Base-by-base conservation (phyloP, 2,113 vertebrate species). In the Porphyrio hochstetteri region DNA sequence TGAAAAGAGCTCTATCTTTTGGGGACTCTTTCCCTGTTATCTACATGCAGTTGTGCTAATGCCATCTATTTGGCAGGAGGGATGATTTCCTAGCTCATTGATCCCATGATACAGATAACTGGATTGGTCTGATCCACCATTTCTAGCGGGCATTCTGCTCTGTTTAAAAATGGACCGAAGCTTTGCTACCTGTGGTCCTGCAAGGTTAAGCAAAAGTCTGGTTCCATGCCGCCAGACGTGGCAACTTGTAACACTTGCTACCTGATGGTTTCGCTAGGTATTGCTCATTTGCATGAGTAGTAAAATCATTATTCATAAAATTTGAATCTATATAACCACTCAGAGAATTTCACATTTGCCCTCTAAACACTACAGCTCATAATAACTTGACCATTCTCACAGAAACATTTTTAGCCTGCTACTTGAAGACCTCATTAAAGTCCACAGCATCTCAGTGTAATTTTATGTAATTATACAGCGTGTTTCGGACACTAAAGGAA, bases 81-180 rank as follows among this genome's bases (percentile, higher is more conserved):
- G 13, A 67, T 38, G 33, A 44, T 86, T 76, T 88, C 74, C 50
- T 40, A 90, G 44, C 55, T 84, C 81, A 69, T 29, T 57, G 79
- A 87, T 93, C 50, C 60, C 69, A 71, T 79, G 59, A 84, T 50
- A 60, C 52, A 93, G 64, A 86, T 35, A 93, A 96, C 90, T 35
- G 50, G 68, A 83, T 93, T 86, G 13, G 23, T 88, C 40, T 76
- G 52, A 78, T 72, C 44, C 65, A 86, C 59, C 13, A n/a, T 57
- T 86, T 75, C 53, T 65, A 72, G 38, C 25, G 57, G 53, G 14
- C 76, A 50, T 86, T 90, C 83, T 70, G 6, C 25, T 28, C 31
- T 60, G 7, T 57, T 88, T 50, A 70, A 78, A 88, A 88, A 81
- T 5, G 21, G 17, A 33, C 33, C 67, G 59, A 92, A 90, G 93